phyloP scores from a whole-genome alignment of 2,113 vertebrate species.

The Aphyosemion australe region DNA sequence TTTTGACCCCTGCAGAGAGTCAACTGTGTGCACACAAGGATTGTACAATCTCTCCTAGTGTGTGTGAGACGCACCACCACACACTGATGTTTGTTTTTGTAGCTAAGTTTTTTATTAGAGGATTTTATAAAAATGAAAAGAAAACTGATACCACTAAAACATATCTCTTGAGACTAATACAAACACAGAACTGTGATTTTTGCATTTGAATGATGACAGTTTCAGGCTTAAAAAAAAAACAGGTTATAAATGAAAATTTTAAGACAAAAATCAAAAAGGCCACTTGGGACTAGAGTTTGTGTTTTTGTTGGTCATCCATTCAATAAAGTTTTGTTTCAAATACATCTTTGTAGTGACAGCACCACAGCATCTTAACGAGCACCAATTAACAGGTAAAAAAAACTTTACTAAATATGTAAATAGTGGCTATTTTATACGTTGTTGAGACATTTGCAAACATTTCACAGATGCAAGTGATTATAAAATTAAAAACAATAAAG shows the following conservation, averaged over 20 bases:
- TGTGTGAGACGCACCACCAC: not conserved
- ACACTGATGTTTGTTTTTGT: constrained; percentile 8
- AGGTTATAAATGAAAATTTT: constrained; percentile 11
- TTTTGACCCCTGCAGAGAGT: not conserved
- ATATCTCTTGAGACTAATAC: constrained; percentile 33
- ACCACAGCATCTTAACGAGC: no score
- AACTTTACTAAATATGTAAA: not conserved
- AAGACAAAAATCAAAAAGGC: no score
- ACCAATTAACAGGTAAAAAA: no score
- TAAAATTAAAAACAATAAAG: constrained; percentile 9
- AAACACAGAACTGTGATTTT: constrained; percentile 18
- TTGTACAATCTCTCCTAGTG: constrained; percentile 11
- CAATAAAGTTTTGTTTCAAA: no score
- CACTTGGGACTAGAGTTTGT: no score
- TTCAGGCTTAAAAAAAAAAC: not conserved
- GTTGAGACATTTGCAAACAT: constrained; percentile 17
- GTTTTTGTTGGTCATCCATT: no score
- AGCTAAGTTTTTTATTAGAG: no score
- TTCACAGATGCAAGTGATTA: constrained; percentile 9
- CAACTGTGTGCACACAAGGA: not conserved
- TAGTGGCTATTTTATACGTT: not conserved
- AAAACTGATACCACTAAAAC: not conserved
- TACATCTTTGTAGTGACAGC: no score
- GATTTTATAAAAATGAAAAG: not conserved
- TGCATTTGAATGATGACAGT: constrained; percentile 17